Evolutionary conservation across 2,113 vertebrate genomes (phyloP).

Genomic region (Rhinolophus ferrumequinum): DNA sequence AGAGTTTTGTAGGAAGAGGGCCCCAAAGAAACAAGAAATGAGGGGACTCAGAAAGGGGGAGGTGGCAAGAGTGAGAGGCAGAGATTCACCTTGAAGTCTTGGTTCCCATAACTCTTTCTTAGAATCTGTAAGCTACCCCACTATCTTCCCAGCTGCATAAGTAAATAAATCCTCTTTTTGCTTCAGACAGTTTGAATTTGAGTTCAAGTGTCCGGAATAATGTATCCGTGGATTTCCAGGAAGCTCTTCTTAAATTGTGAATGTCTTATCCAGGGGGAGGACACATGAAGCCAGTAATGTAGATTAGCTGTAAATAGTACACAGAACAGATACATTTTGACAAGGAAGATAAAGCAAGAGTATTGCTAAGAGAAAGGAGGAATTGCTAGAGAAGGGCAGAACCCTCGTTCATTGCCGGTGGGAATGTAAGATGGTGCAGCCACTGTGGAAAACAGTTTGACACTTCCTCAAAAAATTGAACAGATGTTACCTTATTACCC

Average conservation of each 20-base stretch:
- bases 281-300: not conserved
- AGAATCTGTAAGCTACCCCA: not conserved
- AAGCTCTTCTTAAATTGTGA: slow-evolving; percentile 49
- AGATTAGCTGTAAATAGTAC: not conserved
- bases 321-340: not conserved
- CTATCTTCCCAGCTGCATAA: not conserved
- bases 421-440: not conserved
- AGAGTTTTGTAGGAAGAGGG: not conserved
- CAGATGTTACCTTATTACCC: not conserved
- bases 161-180: not conserved
- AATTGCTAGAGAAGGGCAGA: not conserved
- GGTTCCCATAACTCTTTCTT: not conserved
- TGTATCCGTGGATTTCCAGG: not conserved
- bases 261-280: not conserved
- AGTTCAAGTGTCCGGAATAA: not conserved
- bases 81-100: not conserved
- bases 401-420: not conserved
- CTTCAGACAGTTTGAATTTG: slow-evolving; percentile 35
- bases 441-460: not conserved
- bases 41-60: not conserved
- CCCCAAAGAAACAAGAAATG: not conserved
- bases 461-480: not conserved
- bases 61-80: not conserved
- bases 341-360: not conserved
- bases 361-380: not conserved